Evolutionary conservation across 2,888 invertebrate species (phyloP).

Genomic region (Arrhopalites spinosus): DNA sequence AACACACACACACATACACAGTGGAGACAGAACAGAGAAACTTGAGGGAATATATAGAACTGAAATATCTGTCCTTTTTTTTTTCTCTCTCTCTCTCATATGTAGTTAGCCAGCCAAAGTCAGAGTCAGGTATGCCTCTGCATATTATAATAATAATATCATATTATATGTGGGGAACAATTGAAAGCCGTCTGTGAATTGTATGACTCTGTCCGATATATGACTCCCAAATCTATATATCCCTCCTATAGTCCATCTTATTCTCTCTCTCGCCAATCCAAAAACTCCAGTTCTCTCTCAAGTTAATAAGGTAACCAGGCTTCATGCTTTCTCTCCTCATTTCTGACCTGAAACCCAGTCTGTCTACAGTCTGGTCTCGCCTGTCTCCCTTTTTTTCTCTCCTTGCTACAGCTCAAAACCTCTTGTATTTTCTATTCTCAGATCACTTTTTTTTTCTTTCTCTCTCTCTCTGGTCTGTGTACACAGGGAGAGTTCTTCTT

Average conservation of each 20-base stretch:
- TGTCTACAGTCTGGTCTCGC: background rate
- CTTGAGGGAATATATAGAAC: too few relatives aligned
- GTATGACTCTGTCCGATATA: conserved; percentile 4
- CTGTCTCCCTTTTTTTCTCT: conserved; percentile 5
- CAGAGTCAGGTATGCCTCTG: conserved; percentile 22
- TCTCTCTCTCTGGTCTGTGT: background rate
- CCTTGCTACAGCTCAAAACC: background rate
- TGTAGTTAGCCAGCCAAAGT: too few relatives aligned
- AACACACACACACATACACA: background rate
- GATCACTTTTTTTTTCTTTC: conserved; percentile 1
- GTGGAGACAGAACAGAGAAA: too few relatives aligned
- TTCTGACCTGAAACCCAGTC: conserved; percentile 19
- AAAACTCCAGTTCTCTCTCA: conserved; percentile 17
- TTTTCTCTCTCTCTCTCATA: background rate
- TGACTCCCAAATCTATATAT: too few relatives aligned
- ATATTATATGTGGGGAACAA: conserved; percentile 26
- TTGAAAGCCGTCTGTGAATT: conserved; percentile 28
- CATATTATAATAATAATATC: background rate
- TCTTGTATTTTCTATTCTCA: conserved; percentile 2
- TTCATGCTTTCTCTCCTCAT: conserved; percentile 14
- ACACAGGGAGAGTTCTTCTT: too few relatives aligned
- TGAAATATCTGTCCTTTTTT: conserved; percentile 1
- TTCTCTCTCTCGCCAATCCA: background rate
- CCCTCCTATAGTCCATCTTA: too few relatives aligned
- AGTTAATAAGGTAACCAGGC: conserved; percentile 19